These are phyloP conservation scores for Melozone crissalis DNA, from an alignment of 2,113 vertebrate species.

Conservation along the genomic window DNA sequence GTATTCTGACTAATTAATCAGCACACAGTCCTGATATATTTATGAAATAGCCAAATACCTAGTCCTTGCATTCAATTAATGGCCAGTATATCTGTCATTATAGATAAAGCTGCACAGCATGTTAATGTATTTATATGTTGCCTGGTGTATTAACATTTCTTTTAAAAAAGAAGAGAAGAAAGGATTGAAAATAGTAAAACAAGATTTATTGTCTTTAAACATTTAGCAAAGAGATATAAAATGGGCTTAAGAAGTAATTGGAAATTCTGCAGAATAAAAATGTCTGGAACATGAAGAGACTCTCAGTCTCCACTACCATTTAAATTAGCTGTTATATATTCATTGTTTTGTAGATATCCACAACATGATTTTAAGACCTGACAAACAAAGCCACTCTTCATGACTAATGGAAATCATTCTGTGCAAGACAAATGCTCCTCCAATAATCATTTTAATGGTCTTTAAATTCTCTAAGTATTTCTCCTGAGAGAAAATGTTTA, in stretches of 20 bases:
- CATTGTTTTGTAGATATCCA: background rate
- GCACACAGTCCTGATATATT: background rate
- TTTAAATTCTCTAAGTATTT: background rate
- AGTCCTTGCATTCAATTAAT: background rate
- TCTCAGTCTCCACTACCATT: background rate
- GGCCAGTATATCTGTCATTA: background rate
- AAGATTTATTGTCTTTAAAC: background rate
- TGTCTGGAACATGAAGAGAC: background rate
- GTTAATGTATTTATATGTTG: background rate
- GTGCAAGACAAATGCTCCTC: background rate
- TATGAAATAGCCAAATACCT: background rate
- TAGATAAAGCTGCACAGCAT: background rate
- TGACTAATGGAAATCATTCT: background rate
- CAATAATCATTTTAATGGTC: background rate
- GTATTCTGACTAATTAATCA: background rate
- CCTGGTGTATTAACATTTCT: background rate
- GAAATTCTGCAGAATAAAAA: background rate
- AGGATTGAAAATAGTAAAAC: background rate
- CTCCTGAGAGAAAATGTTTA: background rate
- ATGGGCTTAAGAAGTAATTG: background rate
- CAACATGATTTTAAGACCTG: background rate
- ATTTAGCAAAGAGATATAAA: background rate
- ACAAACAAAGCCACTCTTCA: background rate
- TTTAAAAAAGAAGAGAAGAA: background rate
- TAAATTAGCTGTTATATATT: background rate